Percentiles rank a stretch among this genome's conserved stretches.
These are phyloP conservation scores for Papilio helenus DNA, from an alignment of 1,140 invertebrate species.

Conservation along the genomic window DNA sequence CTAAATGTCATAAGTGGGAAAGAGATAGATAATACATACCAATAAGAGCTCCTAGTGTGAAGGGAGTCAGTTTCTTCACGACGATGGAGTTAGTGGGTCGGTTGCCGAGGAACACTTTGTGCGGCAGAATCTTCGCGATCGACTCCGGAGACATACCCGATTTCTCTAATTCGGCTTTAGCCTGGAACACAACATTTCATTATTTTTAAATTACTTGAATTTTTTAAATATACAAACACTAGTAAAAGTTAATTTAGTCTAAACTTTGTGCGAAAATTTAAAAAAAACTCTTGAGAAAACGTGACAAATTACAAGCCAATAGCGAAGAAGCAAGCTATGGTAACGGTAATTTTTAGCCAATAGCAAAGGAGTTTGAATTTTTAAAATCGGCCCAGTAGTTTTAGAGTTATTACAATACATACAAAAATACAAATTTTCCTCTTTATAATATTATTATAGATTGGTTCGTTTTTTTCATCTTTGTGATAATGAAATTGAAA, in stretches of 20 bases:
- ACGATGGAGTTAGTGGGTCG: conserved; percentile 98
- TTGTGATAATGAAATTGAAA: background rate
- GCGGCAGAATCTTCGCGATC: conserved; percentile 92
- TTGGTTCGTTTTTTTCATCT: background rate
- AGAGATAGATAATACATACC: conserved; percentile 84
- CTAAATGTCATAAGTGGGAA: too few relatives aligned
- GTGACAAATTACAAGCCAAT: too few relatives aligned
- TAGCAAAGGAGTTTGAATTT: conserved; percentile 42
- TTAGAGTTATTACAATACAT: too few relatives aligned
- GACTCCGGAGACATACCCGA: conserved; percentile 88
- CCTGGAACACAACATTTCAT: conserved; percentile 70
- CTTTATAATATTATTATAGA: background rate
- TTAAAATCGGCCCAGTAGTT: too few relatives aligned
- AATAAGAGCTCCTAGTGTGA: conserved; percentile 97
- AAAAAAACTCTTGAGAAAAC: too few relatives aligned
- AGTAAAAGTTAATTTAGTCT: too few relatives aligned
- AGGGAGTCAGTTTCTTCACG: conserved; percentile 96
- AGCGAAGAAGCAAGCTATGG: too few relatives aligned
- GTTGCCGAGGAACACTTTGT: conserved; percentile 99
- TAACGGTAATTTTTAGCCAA: too few relatives aligned
- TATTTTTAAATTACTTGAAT: too few relatives aligned
- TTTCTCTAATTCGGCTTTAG: conserved; percentile 89
- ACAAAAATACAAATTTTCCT: too few relatives aligned
- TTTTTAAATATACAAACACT: too few relatives aligned
- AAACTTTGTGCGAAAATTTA: too few relatives aligned